Conservation (phyloP, 2,888 invertebrate genomes). For the Serrognathus titanus region DNA sequence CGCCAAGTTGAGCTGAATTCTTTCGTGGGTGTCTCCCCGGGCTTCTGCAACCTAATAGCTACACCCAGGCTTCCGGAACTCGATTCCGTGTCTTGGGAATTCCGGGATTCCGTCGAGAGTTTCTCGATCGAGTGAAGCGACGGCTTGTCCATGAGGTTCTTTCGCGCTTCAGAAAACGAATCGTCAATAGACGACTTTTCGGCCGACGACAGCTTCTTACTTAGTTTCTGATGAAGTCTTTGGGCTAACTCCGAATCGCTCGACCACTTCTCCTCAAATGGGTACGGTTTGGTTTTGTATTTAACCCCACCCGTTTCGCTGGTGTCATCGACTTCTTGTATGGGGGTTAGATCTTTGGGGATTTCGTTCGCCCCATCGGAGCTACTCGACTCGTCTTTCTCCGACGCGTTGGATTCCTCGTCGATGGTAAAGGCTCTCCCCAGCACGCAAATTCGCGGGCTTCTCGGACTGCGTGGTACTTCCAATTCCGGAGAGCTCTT, state of each 20-base stretch:
- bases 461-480: constrained; percentile 43
- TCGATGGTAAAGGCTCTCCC: constrained; percentile 50
- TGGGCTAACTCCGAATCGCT: constrained; percentile 47
- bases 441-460: constrained; percentile 45
- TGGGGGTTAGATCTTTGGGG: constrained; percentile 41
- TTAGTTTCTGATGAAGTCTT: constrained; percentile 43
- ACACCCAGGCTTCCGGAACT: constrained; percentile 73
- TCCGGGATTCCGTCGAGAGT: constrained; percentile 62
- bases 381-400: constrained; percentile 37
- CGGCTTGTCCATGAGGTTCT: constrained; percentile 38
- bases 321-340: constrained; percentile 33
- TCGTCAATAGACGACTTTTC: constrained; percentile 47
- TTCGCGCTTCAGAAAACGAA: constrained; percentile 34
- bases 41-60: constrained; percentile 55
- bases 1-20: constrained; percentile 79
- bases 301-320: constrained; percentile 24
- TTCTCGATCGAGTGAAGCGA: constrained; percentile 42
- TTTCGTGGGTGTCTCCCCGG: constrained; percentile 57
- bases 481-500: constrained; percentile 39
- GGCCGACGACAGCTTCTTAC: constrained; percentile 45
- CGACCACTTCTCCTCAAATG: constrained; percentile 50
- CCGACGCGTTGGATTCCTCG: constrained; percentile 38
- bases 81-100: constrained; percentile 72
- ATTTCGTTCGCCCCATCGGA: constrained; percentile 36
- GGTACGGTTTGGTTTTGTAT: constrained; percentile 43